These are phyloP conservation scores for Operophtera brumata DNA, from an alignment of 2,888 invertebrate genomes.

Conservation along the genomic window DNA sequence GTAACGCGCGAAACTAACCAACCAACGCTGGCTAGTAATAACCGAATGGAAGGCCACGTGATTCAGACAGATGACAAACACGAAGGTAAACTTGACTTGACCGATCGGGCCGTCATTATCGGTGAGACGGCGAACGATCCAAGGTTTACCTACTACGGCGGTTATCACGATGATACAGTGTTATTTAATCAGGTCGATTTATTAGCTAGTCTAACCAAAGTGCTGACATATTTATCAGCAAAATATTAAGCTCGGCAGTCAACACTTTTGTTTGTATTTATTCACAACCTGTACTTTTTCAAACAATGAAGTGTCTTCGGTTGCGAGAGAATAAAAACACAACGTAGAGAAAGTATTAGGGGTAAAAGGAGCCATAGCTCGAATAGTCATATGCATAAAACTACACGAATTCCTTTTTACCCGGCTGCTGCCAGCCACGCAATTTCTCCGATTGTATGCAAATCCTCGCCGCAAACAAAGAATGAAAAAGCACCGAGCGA, in stretches of 20 bases:
- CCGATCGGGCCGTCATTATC: constrained; percentile 56
- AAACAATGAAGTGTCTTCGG: constrained; percentile 13
- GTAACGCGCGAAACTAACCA: constrained; percentile 68
- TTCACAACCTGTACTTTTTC: neutral
- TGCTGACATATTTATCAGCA: neutral
- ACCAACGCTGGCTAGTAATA: constrained; percentile 62
- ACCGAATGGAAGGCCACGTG: constrained; percentile 73
- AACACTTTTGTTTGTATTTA: neutral
- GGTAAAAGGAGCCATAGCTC: constrained; percentile 45
- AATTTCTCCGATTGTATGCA: constrained; percentile 79
- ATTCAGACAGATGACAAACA: constrained; percentile 74
- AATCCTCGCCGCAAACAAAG: constrained; percentile 75
- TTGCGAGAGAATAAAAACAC: constrained; percentile 24
- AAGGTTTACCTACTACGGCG: constrained; percentile 36
- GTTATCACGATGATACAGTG: constrained; percentile 30
- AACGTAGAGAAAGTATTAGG: constrained; percentile 30
- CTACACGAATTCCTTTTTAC: constrained; percentile 65
- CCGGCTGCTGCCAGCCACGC: constrained; percentile 61
- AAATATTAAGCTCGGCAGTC: neutral
- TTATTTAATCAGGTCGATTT: constrained; percentile 10
- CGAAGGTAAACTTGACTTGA: constrained; percentile 57
- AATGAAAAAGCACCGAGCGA: constrained; percentile 72
- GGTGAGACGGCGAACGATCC: constrained; percentile 49
- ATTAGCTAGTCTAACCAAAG: constrained; percentile 3
- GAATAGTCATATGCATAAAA: constrained; percentile 61